Evolutionary conservation across 2,797 vertebrate species (phyloP), one percentile per base, ranked within the genome.

Genomic region (Harpagifer antarcticus): DNA sequence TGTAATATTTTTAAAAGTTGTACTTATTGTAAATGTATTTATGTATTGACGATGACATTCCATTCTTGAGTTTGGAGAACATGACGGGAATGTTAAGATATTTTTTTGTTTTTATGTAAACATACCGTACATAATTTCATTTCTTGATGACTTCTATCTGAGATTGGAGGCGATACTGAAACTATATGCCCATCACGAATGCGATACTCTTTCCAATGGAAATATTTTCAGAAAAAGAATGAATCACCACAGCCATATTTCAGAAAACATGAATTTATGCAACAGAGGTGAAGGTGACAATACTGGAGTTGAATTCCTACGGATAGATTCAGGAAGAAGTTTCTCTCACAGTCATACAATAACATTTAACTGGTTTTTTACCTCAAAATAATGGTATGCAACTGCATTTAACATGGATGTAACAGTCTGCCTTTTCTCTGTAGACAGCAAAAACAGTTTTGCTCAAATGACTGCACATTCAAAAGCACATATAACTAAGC

Each of bases 21-120:
- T 92, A 85, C 87, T 88, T 92, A 93, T 89, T 94, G 93, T 95
- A 94, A 93, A 92, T 93, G 92, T 95, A 95, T 95, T 95, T 96
- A 95, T 95, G 92, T 93, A 88, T 76, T 87, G 84, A 92, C 81
- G 60, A 76, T 62, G 61, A 88, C 90, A 81, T 89, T 92, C 82
- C 85, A 83, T 76, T 82, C 72, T 85, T 76, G 77, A 69, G 72
- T 89, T 89, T 87, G 76, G 78, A 86, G 76, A 82, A 85, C 54
- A 76, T 49, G 53, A 76, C 49, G 19, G 78, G 91, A 86, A 91
- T 91, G 85, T 91, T 87, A 42, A 67, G 52, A 72, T 27, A 27
- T 27, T 5, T 27, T 81, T 74, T 74, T 50, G 83, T 81, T 17
- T 60, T 74, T 52, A 78, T 80, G 64, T 69, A 71, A 77, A 58